These are phyloP conservation scores for Melanargia galathea DNA, from an alignment of 2,888 invertebrate genomes.

Conservation along the genomic window DNA sequence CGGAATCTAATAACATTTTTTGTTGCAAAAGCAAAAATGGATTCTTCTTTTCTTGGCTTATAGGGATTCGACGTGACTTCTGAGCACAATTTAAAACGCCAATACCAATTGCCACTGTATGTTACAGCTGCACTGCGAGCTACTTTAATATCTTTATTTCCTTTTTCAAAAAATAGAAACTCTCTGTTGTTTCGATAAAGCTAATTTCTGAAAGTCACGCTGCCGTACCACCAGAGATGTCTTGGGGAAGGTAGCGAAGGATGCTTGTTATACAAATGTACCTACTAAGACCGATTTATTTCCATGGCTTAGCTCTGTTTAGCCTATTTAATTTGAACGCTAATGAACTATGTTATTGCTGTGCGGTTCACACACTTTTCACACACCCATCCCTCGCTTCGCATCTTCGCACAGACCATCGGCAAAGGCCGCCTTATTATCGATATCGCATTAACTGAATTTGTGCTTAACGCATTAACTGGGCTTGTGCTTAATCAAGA, in stretches of 20 bases:
- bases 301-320: too few species aligned
- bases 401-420: not conserved
- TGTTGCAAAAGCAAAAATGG: not conserved
- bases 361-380: too few species aligned
- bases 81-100: slow-evolving; percentile 11
- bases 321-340: too few species aligned
- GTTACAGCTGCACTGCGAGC: slow-evolving; percentile 2
- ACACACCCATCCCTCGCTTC: not conserved
- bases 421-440: not conserved
- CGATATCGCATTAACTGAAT: slow-evolving; percentile 5
- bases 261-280: not conserved
- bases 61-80: not conserved
- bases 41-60: not conserved
- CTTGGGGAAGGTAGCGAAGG: not conserved
- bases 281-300: too few species aligned
- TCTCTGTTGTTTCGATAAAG: not conserved
- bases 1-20: not conserved
- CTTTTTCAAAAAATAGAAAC: slow-evolving; percentile 3
- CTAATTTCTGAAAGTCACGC: not conserved
- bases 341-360: too few species aligned
- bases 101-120: slow-evolving; percentile 4
- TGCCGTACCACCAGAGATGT: not conserved
- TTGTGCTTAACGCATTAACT: too few species aligned
- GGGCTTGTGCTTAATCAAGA: slow-evolving; percentile 1
- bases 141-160: slow-evolving; percentile 13